These are phyloP conservation scores for Phymastichus coffea DNA, from an alignment of 1,140 invertebrate genomes.

Conservation along the genomic window DNA sequence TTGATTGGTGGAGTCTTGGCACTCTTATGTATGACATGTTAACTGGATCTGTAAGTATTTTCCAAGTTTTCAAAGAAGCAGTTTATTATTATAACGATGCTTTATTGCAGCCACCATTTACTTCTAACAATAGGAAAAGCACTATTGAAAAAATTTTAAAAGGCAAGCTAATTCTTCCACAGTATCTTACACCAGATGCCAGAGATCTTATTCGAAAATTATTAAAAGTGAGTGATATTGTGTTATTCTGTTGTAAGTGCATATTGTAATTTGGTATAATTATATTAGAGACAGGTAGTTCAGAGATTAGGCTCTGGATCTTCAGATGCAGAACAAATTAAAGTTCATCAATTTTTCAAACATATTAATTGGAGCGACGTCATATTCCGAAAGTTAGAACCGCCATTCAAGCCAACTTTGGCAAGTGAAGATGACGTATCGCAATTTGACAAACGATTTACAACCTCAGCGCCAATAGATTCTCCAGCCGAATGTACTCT, in stretches of 20 bases:
- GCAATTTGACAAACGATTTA: slow-evolving; percentile 98
- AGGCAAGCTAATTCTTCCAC: slow-evolving; percentile 89
- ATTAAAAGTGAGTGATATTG: slow-evolving; percentile 64
- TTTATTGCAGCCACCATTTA: slow-evolving; percentile 89
- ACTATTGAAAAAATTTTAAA: slow-evolving; percentile 99
- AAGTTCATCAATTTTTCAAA: slow-evolving; percentile 89
- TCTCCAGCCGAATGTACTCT: slow-evolving; percentile 94
- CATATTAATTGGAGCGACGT: slow-evolving; percentile 93
- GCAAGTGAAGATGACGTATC: slow-evolving; percentile 94
- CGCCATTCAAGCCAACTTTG: slow-evolving; percentile 86
- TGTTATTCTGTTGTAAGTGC: background rate
- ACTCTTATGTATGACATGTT: slow-evolving; percentile 99
- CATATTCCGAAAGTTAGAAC: slow-evolving; percentile 76
- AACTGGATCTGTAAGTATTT: slow-evolving; percentile 73
- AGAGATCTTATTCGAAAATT: slow-evolving; percentile 86
- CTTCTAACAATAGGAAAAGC: slow-evolving; percentile 92
- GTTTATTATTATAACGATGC: slow-evolving; percentile 6
- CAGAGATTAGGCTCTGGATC: slow-evolving; percentile 76
- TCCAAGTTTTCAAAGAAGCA: background rate
- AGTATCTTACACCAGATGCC: slow-evolving; percentile 93
- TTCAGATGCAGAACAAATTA: slow-evolving; percentile 85
- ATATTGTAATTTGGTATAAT: slow-evolving; percentile 13
- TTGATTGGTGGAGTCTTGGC: slow-evolving; percentile 99
- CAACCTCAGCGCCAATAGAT: slow-evolving; percentile 95
- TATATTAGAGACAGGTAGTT: slow-evolving; percentile 63